Percentiles rank a stretch among this genome's conserved stretches.
phyloP scores from a whole-genome alignment of 2,888 invertebrate genomes.

The Pardosa pseudoannulata region DNA sequence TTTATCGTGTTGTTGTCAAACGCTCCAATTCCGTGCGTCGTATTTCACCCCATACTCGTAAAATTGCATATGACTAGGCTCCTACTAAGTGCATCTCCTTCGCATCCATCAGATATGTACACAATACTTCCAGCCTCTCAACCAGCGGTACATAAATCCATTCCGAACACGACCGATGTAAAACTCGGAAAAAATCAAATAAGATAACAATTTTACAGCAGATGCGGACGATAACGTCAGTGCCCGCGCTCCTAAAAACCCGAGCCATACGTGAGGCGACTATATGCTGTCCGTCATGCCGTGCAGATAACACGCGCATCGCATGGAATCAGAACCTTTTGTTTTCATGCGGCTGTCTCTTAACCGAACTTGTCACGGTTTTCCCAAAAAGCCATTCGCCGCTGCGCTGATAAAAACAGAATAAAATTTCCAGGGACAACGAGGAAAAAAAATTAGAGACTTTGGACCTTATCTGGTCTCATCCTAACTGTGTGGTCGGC shows the following conservation, averaged over 20 bases:
- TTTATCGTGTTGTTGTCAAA: no score
- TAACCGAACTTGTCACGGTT: constrained; percentile 21
- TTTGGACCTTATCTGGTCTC: constrained; percentile 35
- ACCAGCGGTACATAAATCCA: no score
- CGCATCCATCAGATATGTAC: no score
- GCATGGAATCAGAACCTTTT: constrained; percentile 41
- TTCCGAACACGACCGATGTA: not conserved
- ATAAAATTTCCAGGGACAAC: constrained; percentile 38
- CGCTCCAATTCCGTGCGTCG: no score
- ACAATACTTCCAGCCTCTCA: no score
- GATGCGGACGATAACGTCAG: constrained; percentile 46
- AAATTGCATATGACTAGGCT: no score
- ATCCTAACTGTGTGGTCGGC: constrained; percentile 62
- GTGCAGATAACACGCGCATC: constrained; percentile 32
- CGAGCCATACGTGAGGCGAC: constrained; percentile 28
- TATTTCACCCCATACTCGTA: no score
- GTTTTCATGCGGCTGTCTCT: constrained; percentile 22
- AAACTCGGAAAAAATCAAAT: constrained; percentile 23
- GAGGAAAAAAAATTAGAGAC: not conserved
- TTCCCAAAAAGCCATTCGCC: constrained; percentile 9
- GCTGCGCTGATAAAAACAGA: constrained; percentile 53
- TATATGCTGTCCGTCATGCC: not conserved
- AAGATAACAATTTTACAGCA: constrained; percentile 49
- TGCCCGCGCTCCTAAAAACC: no score
- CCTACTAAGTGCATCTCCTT: no score